A percentile compares a stretch with the other conserved stretches of the same genome.
These are phyloP conservation scores for Silurus lanzhouensis DNA, from an alignment of 2,797 vertebrate genomes.

Conservation along the genomic window DNA sequence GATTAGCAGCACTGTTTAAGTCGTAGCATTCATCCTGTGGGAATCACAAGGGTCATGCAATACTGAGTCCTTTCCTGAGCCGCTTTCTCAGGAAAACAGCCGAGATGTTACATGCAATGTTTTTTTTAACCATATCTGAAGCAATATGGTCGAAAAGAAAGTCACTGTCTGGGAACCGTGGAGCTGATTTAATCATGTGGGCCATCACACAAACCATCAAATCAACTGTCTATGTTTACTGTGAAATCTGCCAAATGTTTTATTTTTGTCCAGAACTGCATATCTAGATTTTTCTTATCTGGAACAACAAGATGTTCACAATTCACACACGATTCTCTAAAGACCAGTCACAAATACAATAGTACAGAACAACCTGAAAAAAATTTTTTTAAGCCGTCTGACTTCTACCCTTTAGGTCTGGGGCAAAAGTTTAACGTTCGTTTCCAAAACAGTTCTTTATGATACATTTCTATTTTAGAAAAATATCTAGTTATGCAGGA, in stretches of 20 bases:
- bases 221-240: neutral
- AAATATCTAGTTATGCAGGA: neutral
- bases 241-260: neutral
- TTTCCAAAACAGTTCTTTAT: neutral
- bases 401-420: neutral
- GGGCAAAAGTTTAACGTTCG: neutral
- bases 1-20: conserved; percentile 19
- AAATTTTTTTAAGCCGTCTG: neutral
- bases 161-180: too few species aligned
- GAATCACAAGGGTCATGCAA: neutral
- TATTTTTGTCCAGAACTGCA: neutral
- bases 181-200: neutral
- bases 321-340: neutral
- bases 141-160: neutral
- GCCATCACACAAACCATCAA: neutral
- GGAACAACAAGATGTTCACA: neutral
- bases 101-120: neutral
- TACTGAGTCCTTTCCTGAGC: neutral
- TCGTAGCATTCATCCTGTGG: neutral
- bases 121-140: neutral
- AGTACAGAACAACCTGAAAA: too few species aligned
- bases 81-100: neutral
- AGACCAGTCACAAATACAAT: too few species aligned
- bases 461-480: neutral
- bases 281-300: neutral